These are phyloP conservation scores for Orchesellides sinensis DNA, from an alignment of 2,888 invertebrate species.

Conservation along the genomic window DNA sequence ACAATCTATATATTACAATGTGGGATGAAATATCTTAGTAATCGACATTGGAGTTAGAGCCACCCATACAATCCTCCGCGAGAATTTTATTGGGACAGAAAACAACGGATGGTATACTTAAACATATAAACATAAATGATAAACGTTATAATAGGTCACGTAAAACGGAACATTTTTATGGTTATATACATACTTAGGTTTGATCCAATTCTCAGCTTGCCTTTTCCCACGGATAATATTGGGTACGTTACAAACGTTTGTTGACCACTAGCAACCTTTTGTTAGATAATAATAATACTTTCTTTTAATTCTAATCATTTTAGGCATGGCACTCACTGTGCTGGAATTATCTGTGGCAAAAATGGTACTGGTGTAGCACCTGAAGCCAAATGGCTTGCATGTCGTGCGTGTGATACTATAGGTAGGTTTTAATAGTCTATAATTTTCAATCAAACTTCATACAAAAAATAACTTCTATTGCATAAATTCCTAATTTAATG, in stretches of 20 bases:
- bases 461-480: not conserved
- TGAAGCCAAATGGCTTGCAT: constrained; percentile 17
- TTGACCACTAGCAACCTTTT: no score
- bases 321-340: constrained; percentile 43
- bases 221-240: constrained; percentile 4
- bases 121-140: no score
- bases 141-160: no score
- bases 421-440: constrained; percentile 3
- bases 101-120: constrained; percentile 26
- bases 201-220: constrained; percentile 16
- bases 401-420: constrained; percentile 19
- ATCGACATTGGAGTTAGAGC: constrained; percentile 40
- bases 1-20: not conserved
- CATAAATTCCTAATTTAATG: no score
- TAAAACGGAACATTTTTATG: not conserved
- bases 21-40: not conserved
- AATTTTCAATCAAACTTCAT: not conserved
- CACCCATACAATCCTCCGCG: not conserved
- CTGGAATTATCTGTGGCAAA: constrained; percentile 22
- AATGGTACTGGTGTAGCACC: constrained; percentile 47
- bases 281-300: no score
- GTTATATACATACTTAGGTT: no score
- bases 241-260: constrained; percentile 14
- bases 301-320: not conserved
- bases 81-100: constrained; percentile 28